These are phyloP conservation scores for Craseonycteris thonglongyai DNA, from an alignment of 2,113 vertebrate genomes.

Conservation along the genomic window DNA sequence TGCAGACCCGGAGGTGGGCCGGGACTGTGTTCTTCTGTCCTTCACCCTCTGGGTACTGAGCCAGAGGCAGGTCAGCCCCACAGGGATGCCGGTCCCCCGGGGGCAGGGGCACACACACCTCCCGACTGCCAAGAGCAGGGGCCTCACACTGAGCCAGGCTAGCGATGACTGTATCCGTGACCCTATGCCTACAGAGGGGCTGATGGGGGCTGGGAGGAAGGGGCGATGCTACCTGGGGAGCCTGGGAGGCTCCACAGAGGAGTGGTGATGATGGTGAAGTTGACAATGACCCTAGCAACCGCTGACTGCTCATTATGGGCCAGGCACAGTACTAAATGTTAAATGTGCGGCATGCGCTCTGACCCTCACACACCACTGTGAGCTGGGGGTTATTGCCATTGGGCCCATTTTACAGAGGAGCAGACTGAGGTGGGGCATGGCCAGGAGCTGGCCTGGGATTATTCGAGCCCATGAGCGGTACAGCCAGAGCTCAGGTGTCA, in stretches of 20 bases:
- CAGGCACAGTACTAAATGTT: not conserved
- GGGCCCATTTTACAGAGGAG: not conserved
- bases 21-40: not conserved
- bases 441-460: not conserved
- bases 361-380: too few relatives aligned
- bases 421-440: not conserved
- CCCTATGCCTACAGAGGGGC: not conserved
- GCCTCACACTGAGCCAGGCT: not conserved
- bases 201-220: fast-evolving
- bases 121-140: not conserved
- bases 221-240: not conserved
- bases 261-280: fast-evolving
- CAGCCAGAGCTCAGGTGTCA: not conserved
- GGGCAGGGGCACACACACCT: not conserved
- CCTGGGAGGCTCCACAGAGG: not conserved
- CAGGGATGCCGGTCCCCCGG: fast-evolving
- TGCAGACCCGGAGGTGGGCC: slow-evolving; percentile 74
- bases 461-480: not conserved
- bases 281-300: fast-evolving
- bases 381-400: fast-evolving
- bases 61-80: not conserved
- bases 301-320: fast-evolving
- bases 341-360: not conserved
- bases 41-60: slow-evolving; percentile 68
- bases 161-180: not conserved